phyloP scores from a whole-genome alignment of 2,797 vertebrate genomes.

The Anomalospiza imberbis region DNA sequence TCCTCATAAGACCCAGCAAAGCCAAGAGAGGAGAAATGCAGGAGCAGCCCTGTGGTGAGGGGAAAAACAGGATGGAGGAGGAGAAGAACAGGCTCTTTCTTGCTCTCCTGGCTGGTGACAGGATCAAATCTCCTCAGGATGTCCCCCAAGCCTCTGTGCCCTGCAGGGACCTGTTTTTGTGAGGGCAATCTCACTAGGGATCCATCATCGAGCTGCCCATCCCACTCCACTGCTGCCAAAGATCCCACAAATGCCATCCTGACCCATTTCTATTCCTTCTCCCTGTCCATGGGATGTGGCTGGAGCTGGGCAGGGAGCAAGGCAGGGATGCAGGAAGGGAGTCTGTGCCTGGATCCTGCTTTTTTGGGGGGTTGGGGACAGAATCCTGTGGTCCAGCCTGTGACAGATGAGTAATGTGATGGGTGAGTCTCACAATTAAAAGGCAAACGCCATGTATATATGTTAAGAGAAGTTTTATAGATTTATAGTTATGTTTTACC shows the following conservation, averaged over 20 bases:
- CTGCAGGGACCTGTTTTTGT: not conserved
- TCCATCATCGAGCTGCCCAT: not conserved
- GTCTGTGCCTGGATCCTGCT: not conserved
- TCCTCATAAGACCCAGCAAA: not conserved
- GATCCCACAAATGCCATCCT: not conserved
- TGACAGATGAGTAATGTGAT: not conserved
- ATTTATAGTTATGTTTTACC: not conserved
- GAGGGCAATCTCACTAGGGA: not conserved
- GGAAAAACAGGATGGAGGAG: not conserved
- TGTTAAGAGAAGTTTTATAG: not conserved
- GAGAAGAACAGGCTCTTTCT: not conserved
- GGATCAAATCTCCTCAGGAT: not conserved
- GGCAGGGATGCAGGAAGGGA: not conserved
- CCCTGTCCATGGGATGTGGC: accelerated
- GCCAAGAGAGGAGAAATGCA: not conserved
- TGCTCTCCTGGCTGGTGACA: not conserved
- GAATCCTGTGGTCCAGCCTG: not conserved
- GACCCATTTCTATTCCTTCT: not conserved
- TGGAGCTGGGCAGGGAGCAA: accelerated
- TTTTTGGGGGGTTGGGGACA: not conserved
- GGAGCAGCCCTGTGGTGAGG: accelerated
- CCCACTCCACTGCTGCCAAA: not conserved
- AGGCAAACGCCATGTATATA: not conserved
- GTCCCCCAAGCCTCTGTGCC: not conserved
- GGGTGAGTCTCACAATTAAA: not conserved